A percentile compares a stretch with the other conserved stretches of the same genome.
Conservation (phyloP, 2,113 vertebrate species). For the Cyprinodon variegatus region DNA sequence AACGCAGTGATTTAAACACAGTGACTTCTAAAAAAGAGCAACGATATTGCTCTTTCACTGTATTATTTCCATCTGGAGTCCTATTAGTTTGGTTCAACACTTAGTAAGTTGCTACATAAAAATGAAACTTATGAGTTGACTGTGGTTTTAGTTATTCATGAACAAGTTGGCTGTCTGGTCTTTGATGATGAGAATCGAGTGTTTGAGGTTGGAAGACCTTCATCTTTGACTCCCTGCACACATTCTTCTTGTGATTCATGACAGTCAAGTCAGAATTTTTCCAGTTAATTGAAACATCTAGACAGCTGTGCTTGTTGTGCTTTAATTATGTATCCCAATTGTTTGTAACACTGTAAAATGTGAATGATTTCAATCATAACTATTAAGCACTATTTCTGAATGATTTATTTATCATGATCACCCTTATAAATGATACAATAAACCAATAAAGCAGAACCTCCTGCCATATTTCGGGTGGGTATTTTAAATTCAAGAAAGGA, state of each 20-base stretch:
- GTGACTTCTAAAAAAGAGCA: neutral
- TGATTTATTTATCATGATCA: no score
- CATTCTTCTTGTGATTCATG: neutral
- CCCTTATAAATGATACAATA: no score
- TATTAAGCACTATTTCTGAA: no score
- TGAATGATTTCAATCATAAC: neutral
- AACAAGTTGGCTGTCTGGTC: neutral
- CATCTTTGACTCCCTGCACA: no score
- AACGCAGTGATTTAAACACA: neutral
- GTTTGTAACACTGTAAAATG: neutral
- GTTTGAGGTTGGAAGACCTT: neutral
- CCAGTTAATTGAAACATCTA: neutral
- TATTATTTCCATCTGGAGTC: neutral
- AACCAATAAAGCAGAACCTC: no score
- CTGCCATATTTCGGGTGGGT: no score
- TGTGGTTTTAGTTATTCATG: neutral
- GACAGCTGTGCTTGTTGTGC: neutral
- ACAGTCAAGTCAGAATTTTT: neutral
- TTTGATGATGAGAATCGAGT: neutral
- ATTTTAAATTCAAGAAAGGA: neutral
- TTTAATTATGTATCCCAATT: no score
- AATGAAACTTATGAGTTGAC: neutral
- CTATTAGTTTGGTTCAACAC: neutral
- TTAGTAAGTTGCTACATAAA: neutral
- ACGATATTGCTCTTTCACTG: neutral